phyloP scores from a whole-genome alignment of 2,888 invertebrate species.

The Drosophila planitibia region DNA sequence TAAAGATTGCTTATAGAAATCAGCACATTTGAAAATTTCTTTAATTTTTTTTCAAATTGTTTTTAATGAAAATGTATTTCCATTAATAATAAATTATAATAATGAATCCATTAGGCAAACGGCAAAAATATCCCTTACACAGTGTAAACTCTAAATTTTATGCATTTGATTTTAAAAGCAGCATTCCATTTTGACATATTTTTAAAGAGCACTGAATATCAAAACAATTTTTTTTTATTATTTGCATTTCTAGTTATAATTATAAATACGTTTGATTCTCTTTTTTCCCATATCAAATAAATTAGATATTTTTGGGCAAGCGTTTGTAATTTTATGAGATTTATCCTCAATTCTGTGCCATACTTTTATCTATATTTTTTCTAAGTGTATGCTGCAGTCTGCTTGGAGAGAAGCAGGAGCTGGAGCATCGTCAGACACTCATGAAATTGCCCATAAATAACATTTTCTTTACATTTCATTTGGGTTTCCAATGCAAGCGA shows the following conservation, averaged over 20 bases:
- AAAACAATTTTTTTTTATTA: too few relatives aligned
- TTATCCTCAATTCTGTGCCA: not conserved
- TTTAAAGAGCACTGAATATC: not conserved
- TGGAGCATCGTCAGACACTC: conserved; percentile 70
- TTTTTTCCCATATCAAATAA: not conserved
- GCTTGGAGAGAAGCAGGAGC: conserved; percentile 17
- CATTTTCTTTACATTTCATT: conserved; percentile 82
- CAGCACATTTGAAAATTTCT: not conserved
- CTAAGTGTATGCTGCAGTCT: not conserved
- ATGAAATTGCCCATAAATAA: conserved; percentile 82
- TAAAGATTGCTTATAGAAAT: not conserved
- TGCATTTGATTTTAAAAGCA: not conserved
- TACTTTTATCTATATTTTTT: not conserved
- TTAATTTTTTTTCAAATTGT: too few relatives aligned
- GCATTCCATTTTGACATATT: not conserved
- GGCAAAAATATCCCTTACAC: not conserved
- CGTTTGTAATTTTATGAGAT: too few relatives aligned
- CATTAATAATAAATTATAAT: not conserved
- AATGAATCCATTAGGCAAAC: not conserved
- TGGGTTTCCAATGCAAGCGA: conserved; percentile 47
- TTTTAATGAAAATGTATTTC: not conserved
- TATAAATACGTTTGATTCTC: not conserved
- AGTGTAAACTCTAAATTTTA: not conserved
- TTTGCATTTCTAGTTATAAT: not conserved
- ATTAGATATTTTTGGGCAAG: not conserved